phyloP scores from a whole-genome alignment of 1,140 invertebrate genomes.

The Drosophila pseudoananassae region DNA sequence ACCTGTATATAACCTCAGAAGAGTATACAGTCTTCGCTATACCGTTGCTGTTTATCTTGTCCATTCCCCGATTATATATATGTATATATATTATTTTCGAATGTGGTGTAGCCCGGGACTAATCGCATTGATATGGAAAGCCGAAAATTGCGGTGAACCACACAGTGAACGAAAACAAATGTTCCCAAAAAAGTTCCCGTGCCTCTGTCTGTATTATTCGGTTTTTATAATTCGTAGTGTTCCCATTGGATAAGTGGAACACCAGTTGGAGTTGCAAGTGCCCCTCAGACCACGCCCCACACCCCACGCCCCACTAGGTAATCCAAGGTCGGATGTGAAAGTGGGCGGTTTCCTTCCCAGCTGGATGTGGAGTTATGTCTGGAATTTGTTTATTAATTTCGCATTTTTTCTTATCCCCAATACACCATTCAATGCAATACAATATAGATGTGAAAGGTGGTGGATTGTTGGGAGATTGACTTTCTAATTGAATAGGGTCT shows the following conservation, averaged over 20 bases:
- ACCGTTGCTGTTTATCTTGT: neutral
- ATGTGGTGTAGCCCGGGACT: neutral
- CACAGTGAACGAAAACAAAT: conserved; percentile 14
- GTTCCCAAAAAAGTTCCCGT: neutral
- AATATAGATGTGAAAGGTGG: conserved; percentile 26
- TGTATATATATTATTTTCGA: neutral
- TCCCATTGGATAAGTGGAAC: conserved; percentile 20
- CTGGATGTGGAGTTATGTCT: conserved; percentile 20
- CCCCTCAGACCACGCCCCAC: too few species aligned
- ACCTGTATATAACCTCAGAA: neutral
- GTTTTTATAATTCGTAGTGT: neutral
- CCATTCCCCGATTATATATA: neutral
- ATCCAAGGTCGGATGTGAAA: neutral
- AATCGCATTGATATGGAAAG: conserved; percentile 2
- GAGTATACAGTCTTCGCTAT: neutral
- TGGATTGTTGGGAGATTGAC: conserved; percentile 25
- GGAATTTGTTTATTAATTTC: conserved; percentile 29
- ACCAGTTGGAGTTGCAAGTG: neutral
- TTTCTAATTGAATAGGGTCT: conserved; percentile 47
- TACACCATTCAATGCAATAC: too few species aligned
- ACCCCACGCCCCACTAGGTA: neutral
- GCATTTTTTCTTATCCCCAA: conserved; percentile 3
- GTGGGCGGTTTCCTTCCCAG: neutral
- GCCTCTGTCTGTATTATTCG: conserved; percentile 5
- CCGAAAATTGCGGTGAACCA: conserved; percentile 24